Conservation (phyloP, 2,888 invertebrate species). For the Imbricaverruca yamaguchii region DNA sequence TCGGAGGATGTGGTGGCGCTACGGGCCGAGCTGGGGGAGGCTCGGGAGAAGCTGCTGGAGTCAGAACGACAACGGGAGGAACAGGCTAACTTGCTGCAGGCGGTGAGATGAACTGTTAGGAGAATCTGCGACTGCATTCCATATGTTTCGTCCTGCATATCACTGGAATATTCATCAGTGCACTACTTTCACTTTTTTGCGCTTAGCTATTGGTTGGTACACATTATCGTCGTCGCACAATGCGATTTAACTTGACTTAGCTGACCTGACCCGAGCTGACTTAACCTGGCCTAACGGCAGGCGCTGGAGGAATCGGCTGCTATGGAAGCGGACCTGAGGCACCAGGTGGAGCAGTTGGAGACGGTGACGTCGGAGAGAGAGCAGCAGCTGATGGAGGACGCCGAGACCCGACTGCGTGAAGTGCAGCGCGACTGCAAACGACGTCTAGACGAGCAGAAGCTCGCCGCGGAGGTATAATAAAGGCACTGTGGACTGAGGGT, state of each 20-base stretch:
- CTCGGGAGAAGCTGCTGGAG: background rate
- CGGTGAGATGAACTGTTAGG: background rate
- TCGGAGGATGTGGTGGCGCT: background rate
- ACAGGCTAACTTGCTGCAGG: background rate
- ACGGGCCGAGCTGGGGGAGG: background rate
- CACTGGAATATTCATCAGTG: too few relatives aligned
- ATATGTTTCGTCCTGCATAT: too few relatives aligned
- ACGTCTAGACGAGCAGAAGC: constrained; percentile 33
- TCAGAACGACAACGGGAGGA: background rate
- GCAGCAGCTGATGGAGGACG: constrained; percentile 36
- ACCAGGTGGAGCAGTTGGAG: constrained; percentile 47
- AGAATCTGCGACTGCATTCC: too few relatives aligned
- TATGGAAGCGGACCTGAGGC: constrained; percentile 58
- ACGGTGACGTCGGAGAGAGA: constrained; percentile 51
- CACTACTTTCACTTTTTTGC: too few relatives aligned
- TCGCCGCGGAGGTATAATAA: constrained; percentile 28
- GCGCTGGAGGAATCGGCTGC: constrained; percentile 51
- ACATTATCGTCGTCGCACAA: too few relatives aligned
- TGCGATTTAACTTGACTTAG: too few relatives aligned
- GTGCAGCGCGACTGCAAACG: constrained; percentile 35
- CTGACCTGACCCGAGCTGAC: background rate
- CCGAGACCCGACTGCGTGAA: constrained; percentile 36
- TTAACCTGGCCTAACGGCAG: constrained; percentile 48
- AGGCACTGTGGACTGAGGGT: too few relatives aligned
- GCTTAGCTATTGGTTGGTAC: too few relatives aligned